These are phyloP conservation scores for Hyposmocoma kahamanoa DNA, from an alignment of 1,140 invertebrate genomes.

Conservation along the genomic window DNA sequence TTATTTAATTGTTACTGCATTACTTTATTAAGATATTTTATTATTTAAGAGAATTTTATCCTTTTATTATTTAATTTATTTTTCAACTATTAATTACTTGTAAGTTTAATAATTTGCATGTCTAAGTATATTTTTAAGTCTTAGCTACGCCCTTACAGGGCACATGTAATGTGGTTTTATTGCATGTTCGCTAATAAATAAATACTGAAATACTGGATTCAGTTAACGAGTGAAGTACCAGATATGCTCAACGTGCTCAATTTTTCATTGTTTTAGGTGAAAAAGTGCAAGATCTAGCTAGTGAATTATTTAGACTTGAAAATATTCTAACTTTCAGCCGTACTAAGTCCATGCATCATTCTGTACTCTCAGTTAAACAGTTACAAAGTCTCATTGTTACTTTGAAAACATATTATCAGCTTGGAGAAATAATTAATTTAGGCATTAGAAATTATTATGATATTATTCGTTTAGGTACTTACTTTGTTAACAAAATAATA, in stretches of 20 bases:
- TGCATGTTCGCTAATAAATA: too few species aligned
- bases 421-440: background rate
- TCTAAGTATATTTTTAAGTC: too few species aligned
- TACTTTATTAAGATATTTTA: too few species aligned
- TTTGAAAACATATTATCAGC: background rate
- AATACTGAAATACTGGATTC: too few species aligned
- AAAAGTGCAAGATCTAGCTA: conserved; percentile 1
- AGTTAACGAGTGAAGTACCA: too few species aligned
- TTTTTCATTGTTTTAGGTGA: background rate
- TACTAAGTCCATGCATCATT: conserved; percentile 4
- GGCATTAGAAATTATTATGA: conserved; percentile 4
- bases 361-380: background rate
- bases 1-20: too few species aligned
- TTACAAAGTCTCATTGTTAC: background rate
- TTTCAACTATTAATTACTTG: too few species aligned
- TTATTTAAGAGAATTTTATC: too few species aligned
- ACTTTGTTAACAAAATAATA: conserved; percentile 2
- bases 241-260: background rate
- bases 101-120: too few species aligned
- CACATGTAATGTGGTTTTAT: too few species aligned
- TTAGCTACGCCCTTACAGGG: too few species aligned
- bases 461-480: conserved; percentile 4
- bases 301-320: conserved; percentile 1
- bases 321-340: conserved; percentile 6
- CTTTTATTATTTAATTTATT: too few species aligned